Base-by-base conservation (phyloP, 2,113 vertebrate genomes). In the Paedocypris sp. region DNA sequence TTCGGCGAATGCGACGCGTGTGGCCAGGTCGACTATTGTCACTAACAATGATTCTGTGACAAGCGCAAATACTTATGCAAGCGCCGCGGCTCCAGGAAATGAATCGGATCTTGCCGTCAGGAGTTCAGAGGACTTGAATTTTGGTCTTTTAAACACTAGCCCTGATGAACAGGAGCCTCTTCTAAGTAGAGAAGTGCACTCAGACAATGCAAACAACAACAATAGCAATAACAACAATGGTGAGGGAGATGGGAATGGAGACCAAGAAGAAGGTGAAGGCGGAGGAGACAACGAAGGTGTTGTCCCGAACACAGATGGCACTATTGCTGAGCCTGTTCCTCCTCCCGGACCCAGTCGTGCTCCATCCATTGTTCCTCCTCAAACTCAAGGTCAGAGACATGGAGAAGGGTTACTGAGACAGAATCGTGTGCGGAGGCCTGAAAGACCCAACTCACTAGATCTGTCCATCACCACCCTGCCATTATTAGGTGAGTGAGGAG, bases 121-220 rank as follows among this genome's bases (percentile, higher is more conserved):
- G 5, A 62, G 45, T 35, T 43, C 31, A 3, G 89, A 88, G 53
- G 90, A 92, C n/a, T 76, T 83, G 22, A 82, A 84, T 7, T 77
- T 88, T 51, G 88, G 87, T 49, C 63, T 77, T 9, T 89, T 97
- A 60, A 91, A 90, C 59, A 88, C 88, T 39, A 97, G 91, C 22
- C 90, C 93, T 0, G 94, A 98, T 15, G 94, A 98, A 61, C 88
- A 96, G 1, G 90, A 93, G 39, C 94, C 94, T 1, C 75, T 98
- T 72, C 66, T 98, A 68, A 77, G 86, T 68, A 83, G 88, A 56
- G 90, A 92, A 60, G 75, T 35, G 1, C 84, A 84, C 71, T 83
- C 79, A 38, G 88, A 83, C 47, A 89, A 83, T 53, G 77, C 83
- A 73, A 90, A 88, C 75, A 87, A 86, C 82, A 90, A 87, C 77